Conservation (phyloP, 2,888 invertebrate genomes). For the Pseudanteris insignis region DNA sequence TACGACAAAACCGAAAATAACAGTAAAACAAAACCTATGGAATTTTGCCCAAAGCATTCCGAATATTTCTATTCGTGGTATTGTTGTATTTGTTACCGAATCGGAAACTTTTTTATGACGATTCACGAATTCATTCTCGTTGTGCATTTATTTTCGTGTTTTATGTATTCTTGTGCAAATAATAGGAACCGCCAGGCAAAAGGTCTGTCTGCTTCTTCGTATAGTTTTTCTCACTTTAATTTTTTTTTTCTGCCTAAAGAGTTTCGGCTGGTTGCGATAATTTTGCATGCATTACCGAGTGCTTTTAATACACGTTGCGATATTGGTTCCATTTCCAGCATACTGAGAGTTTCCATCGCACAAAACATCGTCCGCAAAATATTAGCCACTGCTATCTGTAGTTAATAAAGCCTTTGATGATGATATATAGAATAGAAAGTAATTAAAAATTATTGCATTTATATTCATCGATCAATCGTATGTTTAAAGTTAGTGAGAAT, state of each 20-base stretch:
- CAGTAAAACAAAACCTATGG: slow-evolving; percentile 33
- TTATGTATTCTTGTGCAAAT: slow-evolving; percentile 27
- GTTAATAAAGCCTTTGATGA: no score
- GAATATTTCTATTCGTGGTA: slow-evolving; percentile 34
- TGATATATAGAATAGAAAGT: no score
- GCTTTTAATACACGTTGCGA: not conserved
- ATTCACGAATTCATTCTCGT: slow-evolving; percentile 32
- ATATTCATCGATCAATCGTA: no score
- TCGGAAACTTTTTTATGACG: slow-evolving; percentile 39
- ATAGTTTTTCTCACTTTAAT: not conserved
- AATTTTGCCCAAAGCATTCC: slow-evolving; percentile 28
- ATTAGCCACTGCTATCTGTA: no score
- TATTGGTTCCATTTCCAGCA: no score
- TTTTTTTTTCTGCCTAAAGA: slow-evolving; percentile 3
- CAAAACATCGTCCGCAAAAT: no score
- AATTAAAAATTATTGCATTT: no score
- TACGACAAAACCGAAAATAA: slow-evolving; percentile 21
- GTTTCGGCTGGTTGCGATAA: slow-evolving; percentile 12
- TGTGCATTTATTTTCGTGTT: slow-evolving; percentile 31
- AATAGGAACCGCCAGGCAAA: slow-evolving; percentile 15
- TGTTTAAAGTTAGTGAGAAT: no score
- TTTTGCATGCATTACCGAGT: slow-evolving; percentile 20
- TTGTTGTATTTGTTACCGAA: slow-evolving; percentile 32
- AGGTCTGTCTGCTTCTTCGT: slow-evolving; percentile 5
- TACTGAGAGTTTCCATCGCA: no score